phyloP scores from a whole-genome alignment of 2,797 vertebrate genomes.

The Poecile montanus region DNA sequence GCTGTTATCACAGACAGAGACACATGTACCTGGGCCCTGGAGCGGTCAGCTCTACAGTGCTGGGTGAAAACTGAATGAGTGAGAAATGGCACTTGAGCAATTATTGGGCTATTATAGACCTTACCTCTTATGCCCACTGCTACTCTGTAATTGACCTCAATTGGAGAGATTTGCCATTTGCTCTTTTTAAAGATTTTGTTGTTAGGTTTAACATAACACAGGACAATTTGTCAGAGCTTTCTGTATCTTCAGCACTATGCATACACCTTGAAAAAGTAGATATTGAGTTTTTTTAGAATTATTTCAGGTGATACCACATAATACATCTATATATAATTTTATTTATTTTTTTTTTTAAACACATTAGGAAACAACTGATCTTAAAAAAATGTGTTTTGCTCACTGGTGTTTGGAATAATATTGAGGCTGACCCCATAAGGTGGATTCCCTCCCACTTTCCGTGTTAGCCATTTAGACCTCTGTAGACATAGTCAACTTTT shows the following conservation, averaged over 20 bases:
- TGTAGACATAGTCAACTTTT: neutral
- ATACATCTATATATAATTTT: neutral
- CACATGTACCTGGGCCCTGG: neutral
- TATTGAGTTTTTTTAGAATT: neutral
- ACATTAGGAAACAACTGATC: neutral
- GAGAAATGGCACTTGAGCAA: neutral
- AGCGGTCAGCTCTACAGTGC: neutral
- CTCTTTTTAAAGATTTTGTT: neutral
- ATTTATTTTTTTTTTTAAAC: neutral
- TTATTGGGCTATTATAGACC: neutral
- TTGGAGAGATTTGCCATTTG: neutral
- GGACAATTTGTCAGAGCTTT: neutral
- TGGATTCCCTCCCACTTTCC: neutral
- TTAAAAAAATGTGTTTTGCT: neutral
- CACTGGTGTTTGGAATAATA: neutral
- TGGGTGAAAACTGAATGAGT: constrained; percentile 12
- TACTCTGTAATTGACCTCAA: constrained; percentile 3
- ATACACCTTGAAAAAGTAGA: neutral
- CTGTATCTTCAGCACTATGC: neutral
- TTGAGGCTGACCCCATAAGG: neutral
- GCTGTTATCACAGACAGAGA: neutral
- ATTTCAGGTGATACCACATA: neutral
- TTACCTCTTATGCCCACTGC: neutral
- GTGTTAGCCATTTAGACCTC: neutral
- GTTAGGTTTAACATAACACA: neutral